Conservation (phyloP, 2,797 vertebrate genomes). For the Fistularia tabacaria region DNA sequence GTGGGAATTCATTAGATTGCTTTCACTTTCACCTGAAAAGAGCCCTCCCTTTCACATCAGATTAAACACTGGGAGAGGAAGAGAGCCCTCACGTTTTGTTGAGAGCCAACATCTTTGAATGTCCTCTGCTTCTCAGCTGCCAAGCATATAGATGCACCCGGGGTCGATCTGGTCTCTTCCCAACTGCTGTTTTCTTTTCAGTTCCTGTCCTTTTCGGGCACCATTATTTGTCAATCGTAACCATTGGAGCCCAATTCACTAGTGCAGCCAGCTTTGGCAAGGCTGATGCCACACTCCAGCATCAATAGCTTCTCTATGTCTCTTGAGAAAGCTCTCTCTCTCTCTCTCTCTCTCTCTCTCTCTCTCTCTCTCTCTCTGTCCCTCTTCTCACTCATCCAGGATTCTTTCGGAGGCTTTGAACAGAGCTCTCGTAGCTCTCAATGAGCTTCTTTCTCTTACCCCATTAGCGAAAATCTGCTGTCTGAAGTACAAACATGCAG, state of each 20-base stretch:
- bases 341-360: slow-evolving; percentile 17
- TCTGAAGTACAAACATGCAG: no score
- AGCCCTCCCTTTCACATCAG: slow-evolving; percentile 54
- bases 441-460: no score
- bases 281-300: slow-evolving; percentile 51
- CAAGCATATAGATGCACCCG: slow-evolving; percentile 40
- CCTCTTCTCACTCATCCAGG: no score
- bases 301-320: slow-evolving; percentile 68
- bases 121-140: slow-evolving; percentile 35
- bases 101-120: slow-evolving; percentile 48
- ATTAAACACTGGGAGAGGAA: slow-evolving; percentile 46
- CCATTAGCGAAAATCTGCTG: no score
- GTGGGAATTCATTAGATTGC: slow-evolving; percentile 66
- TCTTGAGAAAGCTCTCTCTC: slow-evolving; percentile 33
- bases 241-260: slow-evolving; percentile 48
- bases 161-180: slow-evolving; percentile 31
- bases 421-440: no score
- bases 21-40: slow-evolving; percentile 63
- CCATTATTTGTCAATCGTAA: slow-evolving; percentile 37
- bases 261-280: slow-evolving; percentile 58
- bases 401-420: no score
- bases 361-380: slow-evolving; percentile 1
- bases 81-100: slow-evolving; percentile 49
- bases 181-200: slow-evolving; percentile 31
- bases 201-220: slow-evolving; percentile 39